Conservation (phyloP, 2,888 invertebrate species). For the Poecilobothrus nobilitatus region DNA sequence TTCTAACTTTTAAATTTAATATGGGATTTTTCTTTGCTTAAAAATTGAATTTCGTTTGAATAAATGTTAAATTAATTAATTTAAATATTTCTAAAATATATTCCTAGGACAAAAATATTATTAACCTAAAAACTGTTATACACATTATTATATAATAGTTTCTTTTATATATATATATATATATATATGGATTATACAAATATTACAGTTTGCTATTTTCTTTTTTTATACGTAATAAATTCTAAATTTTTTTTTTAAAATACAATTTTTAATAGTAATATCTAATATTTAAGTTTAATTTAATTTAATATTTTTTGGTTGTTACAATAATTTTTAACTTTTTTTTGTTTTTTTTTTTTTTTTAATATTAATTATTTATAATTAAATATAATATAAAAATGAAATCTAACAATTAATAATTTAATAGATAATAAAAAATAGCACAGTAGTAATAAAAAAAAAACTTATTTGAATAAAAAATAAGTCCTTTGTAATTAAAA, state of each 20-base stretch:
- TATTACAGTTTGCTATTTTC: background rate
- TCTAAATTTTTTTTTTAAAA: background rate
- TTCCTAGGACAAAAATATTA: background rate
- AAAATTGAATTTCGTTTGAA: too few species aligned
- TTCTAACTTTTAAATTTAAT: too few species aligned
- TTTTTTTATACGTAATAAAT: background rate
- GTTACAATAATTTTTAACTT: background rate
- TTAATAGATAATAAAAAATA: background rate
- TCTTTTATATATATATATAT: background rate
- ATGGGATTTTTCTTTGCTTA: too few species aligned
- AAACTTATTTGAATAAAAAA: slow-evolving; percentile 1
- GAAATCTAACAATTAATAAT: slow-evolving; percentile 2
- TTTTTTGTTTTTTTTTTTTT: background rate
- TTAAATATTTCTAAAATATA: background rate
- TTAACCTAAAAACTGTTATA: slow-evolving; percentile 1
- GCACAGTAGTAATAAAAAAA: background rate
- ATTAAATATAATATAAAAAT: background rate
- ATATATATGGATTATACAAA: slow-evolving; percentile 1
- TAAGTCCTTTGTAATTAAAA: slow-evolving; percentile 4
- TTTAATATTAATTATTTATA: too few species aligned
- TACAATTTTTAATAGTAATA: background rate
- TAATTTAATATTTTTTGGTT: background rate
- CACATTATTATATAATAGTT: slow-evolving; percentile 1
- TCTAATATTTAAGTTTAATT: background rate
- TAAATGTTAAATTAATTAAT: too few species aligned